phyloP scores from a whole-genome alignment of 2,888 invertebrate species.

The Lepidochrysops patricia region DNA sequence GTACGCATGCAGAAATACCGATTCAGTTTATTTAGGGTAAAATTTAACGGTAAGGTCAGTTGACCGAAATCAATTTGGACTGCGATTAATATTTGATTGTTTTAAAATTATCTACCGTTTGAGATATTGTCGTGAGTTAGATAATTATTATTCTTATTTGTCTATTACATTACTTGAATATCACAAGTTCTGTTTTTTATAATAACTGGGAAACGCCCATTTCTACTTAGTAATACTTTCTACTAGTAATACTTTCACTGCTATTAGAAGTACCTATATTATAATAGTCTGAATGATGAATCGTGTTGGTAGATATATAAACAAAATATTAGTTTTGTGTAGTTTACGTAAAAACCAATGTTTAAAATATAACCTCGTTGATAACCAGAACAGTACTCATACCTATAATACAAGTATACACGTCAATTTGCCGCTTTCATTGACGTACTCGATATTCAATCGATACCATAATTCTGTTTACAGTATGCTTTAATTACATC shows the following conservation, averaged over 20 bases:
- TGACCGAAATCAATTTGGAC: conserved; percentile 33
- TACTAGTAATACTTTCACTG: no score
- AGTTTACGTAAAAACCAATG: no score
- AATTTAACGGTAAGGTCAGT: conserved; percentile 50
- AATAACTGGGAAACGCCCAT: no score
- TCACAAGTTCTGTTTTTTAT: no score
- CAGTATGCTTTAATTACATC: neutral
- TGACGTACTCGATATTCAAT: neutral
- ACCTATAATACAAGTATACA: neutral
- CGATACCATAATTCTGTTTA: neutral
- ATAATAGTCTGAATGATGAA: no score
- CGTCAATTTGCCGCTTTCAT: neutral
- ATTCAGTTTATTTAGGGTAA: conserved; percentile 61
- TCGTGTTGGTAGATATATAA: no score
- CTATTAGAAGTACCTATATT: no score
- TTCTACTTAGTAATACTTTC: no score
- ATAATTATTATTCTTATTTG: neutral
- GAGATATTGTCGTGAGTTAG: neutral
- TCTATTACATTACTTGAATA: no score
- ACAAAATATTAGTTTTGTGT: no score
- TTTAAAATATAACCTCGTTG: no score
- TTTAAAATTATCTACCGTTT: neutral
- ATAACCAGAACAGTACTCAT: no score
- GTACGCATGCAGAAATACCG: conserved; percentile 28
- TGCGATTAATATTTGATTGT: conserved; percentile 8